A percentile compares a stretch with the other conserved stretches of the same genome.
phyloP scores from a whole-genome alignment of 2,888 invertebrate species.

The Cantharis lateralis region DNA sequence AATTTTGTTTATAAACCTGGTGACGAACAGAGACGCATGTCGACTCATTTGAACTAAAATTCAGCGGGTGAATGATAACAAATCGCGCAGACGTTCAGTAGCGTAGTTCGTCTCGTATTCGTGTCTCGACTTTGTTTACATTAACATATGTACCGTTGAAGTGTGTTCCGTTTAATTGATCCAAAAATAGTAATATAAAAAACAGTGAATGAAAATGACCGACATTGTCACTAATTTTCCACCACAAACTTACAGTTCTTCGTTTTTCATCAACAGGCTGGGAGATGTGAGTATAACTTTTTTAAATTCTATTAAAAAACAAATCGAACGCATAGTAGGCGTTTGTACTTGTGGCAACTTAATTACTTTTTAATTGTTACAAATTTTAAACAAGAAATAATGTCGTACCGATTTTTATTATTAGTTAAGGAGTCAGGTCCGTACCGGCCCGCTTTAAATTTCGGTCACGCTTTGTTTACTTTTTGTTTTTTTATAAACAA shows the following conservation, averaged over 20 bases:
- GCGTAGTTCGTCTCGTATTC: not conserved
- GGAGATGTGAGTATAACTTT: conserved; percentile 17
- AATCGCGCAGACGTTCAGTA: not conserved
- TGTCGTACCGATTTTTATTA: not conserved
- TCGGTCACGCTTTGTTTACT: not conserved
- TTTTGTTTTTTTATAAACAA: not conserved
- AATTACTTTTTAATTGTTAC: not conserved
- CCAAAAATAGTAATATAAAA: not conserved
- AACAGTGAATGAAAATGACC: conserved; percentile 29
- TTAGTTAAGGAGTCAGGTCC: not conserved
- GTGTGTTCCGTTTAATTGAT: not conserved
- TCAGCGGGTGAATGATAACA: not conserved
- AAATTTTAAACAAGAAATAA: not conserved
- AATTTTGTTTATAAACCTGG: not conserved
- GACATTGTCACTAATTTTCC: conserved; percentile 49
- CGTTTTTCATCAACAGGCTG: conserved; percentile 48
- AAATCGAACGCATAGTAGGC: not conserved
- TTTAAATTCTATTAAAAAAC: conserved; percentile 2
- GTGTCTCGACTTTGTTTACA: conserved; percentile 1
- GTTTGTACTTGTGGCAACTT: not conserved
- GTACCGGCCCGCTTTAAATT: not conserved
- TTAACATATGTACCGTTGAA: not conserved
- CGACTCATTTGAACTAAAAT: not conserved
- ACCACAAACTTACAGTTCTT: conserved; percentile 54
- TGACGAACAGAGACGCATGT: not conserved